Conservation (phyloP, 2,113 vertebrate genomes). For the Tragelaphus strepsiceros region DNA sequence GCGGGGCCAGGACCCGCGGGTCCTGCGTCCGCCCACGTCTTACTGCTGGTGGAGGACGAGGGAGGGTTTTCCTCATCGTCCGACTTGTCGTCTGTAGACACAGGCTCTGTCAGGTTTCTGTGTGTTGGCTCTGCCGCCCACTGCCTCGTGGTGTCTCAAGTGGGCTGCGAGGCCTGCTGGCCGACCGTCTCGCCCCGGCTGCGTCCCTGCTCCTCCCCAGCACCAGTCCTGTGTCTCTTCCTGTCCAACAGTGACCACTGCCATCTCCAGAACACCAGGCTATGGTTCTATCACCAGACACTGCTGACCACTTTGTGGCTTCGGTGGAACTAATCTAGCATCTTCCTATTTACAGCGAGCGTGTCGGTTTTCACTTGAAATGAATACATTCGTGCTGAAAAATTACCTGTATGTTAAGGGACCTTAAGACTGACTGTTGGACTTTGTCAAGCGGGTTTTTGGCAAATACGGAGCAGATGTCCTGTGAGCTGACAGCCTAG, state of each 20-base stretch:
- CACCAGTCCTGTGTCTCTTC: accelerated
- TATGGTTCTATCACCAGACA: neutral
- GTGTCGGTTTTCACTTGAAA: neutral
- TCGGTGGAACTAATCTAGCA: neutral
- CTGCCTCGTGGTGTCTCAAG: neutral
- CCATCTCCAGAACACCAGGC: neutral
- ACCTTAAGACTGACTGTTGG: neutral
- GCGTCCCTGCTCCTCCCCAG: too few relatives aligned
- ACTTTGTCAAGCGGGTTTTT: neutral
- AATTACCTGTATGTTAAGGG: neutral
- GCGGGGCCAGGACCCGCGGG: accelerated
- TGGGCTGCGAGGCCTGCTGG: neutral
- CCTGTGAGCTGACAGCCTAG: neutral
- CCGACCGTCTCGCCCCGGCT: accelerated
- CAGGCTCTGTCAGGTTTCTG: neutral
- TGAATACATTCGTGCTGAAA: neutral
- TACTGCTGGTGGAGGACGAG: neutral
- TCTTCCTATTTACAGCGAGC: neutral
- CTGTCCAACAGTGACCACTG: accelerated
- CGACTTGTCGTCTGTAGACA: neutral
- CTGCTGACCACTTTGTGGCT: too few relatives aligned
- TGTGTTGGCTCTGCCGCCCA: neutral
- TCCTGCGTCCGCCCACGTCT: neutral
- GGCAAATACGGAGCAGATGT: neutral
- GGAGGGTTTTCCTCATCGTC: neutral